Conservation (phyloP, 2,113 vertebrate species). For the Sphaerodactylus townsendi region DNA sequence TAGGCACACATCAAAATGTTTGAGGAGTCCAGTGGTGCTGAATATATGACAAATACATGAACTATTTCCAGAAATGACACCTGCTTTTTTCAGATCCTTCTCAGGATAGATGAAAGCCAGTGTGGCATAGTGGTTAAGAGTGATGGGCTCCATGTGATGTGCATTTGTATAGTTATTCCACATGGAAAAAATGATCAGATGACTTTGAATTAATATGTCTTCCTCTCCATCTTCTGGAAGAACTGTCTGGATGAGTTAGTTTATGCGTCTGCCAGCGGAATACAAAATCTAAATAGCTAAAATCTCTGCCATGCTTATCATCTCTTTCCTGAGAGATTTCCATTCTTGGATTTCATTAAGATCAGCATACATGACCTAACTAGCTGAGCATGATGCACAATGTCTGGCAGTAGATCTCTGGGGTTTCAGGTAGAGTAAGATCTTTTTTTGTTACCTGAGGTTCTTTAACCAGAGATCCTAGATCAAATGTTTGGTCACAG, state of each 20-base stretch:
- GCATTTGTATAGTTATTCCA: too few relatives aligned
- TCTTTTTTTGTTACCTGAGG: too few relatives aligned
- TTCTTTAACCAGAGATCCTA: too few relatives aligned
- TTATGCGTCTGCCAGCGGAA: neutral
- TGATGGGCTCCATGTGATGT: too few relatives aligned
- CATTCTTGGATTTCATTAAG: neutral
- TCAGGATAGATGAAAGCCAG: neutral
- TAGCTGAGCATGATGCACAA: too few relatives aligned
- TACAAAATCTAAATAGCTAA: neutral
- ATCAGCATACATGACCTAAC: too few relatives aligned
- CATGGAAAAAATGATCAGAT: too few relatives aligned
- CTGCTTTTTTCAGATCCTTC: neutral
- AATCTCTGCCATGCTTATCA: neutral
- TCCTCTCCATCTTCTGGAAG: neutral
- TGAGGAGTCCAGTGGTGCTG: neutral
- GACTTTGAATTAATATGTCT: neutral
- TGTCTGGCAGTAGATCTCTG: too few relatives aligned
- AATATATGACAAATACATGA: neutral
- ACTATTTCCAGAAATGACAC: neutral
- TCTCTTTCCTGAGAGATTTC: neutral
- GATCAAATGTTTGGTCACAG: too few relatives aligned
- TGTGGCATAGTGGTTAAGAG: too few relatives aligned
- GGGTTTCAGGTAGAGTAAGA: too few relatives aligned
- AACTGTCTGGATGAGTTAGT: neutral
- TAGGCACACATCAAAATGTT: slow-evolving; percentile 5